Evolutionary conservation across 2,888 invertebrate genomes (phyloP).

Genomic region (Pteria penguin): DNA sequence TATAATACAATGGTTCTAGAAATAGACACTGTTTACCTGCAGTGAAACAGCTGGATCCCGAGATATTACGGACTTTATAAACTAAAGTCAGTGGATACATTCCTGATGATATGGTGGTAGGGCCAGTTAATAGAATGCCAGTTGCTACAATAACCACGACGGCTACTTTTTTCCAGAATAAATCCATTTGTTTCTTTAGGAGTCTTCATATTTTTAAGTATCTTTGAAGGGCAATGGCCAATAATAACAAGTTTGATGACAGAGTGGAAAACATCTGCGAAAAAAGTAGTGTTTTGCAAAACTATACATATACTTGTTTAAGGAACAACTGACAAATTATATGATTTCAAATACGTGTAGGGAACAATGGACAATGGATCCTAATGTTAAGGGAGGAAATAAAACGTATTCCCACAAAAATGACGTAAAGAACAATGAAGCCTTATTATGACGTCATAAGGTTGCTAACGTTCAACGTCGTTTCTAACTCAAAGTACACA

Average conservation of each 20-base stretch:
- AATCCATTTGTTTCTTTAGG: slow-evolving; percentile 18
- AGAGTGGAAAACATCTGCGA: too few relatives aligned
- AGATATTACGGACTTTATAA: background rate
- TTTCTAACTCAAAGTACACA: too few relatives aligned
- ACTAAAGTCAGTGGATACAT: background rate
- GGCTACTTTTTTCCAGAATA: slow-evolving; percentile 22
- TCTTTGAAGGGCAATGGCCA: slow-evolving; percentile 26
- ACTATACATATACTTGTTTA: too few relatives aligned
- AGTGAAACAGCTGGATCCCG: background rate
- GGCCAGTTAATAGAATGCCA: background rate
- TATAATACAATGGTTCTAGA: background rate
- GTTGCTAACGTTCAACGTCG: too few relatives aligned
- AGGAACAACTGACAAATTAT: too few relatives aligned
- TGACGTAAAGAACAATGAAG: too few relatives aligned
- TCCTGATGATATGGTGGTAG: background rate
- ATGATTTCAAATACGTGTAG: too few relatives aligned
- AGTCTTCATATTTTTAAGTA: slow-evolving; percentile 28
- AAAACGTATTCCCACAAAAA: too few relatives aligned
- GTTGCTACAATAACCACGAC: background rate
- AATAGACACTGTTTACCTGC: background rate
- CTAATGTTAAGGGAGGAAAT: too few relatives aligned
- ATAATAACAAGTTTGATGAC: slow-evolving; percentile 10
- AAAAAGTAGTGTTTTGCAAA: too few relatives aligned
- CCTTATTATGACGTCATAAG: too few relatives aligned
- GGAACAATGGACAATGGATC: too few relatives aligned